phyloP scores from a whole-genome alignment of 2,888 invertebrate species.

The Mythimna albipuncta region DNA sequence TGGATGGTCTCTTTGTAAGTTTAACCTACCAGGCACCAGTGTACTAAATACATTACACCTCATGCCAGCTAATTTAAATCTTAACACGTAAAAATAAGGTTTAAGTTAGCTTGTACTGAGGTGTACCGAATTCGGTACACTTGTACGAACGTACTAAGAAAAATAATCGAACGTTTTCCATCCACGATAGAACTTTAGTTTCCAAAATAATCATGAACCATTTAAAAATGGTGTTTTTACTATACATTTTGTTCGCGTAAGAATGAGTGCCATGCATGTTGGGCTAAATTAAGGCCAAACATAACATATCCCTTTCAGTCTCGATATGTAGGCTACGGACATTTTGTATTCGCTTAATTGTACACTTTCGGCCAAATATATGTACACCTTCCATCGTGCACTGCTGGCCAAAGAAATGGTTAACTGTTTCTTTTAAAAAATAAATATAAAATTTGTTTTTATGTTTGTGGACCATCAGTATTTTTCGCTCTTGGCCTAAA shows the following conservation, averaged over 20 bases:
- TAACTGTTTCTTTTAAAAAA: constrained; percentile 26
- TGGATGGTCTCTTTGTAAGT: neutral
- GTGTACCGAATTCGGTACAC: too few relatives aligned
- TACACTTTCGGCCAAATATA: constrained; percentile 54
- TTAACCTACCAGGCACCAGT: too few relatives aligned
- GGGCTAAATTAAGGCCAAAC: constrained; percentile 43
- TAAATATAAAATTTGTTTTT: constrained; percentile 13
- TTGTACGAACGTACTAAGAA: too few relatives aligned
- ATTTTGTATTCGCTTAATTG: constrained; percentile 58
- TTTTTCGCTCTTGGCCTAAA: constrained; percentile 62
- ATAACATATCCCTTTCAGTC: constrained; percentile 60
- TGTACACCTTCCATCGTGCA: constrained; percentile 43
- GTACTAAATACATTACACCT: too few relatives aligned
- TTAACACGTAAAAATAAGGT: too few relatives aligned
- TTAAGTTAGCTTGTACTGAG: too few relatives aligned
- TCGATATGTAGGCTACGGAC: constrained; percentile 47
- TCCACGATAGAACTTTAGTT: constrained; percentile 26
- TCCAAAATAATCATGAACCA: neutral
- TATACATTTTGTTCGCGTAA: constrained; percentile 43
- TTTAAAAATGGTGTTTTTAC: constrained; percentile 36
- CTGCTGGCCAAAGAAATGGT: constrained; percentile 43
- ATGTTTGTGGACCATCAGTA: constrained; percentile 48
- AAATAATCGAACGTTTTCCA: neutral
- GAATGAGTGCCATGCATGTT: constrained; percentile 57
- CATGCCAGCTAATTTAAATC: too few relatives aligned